phyloP scores from a whole-genome alignment of 2,797 vertebrate genomes.

The Pseudopleuronectes americanus region DNA sequence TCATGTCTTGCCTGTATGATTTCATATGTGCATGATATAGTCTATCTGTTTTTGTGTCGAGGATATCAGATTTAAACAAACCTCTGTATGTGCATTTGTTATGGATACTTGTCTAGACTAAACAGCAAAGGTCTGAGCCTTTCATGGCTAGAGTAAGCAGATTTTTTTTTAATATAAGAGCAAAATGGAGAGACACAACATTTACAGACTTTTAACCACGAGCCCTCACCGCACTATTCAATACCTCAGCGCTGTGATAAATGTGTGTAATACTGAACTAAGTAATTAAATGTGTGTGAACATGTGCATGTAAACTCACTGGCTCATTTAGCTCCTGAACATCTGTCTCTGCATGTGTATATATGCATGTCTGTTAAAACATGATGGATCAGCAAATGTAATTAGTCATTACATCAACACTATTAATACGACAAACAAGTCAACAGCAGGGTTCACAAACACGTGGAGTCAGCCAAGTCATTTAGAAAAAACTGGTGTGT shows the following conservation, averaged over 20 bases:
- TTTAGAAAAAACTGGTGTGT: conserved; percentile 35
- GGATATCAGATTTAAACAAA: conserved; percentile 33
- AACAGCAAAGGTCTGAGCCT: conserved; percentile 66
- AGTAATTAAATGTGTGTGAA: conserved; percentile 20
- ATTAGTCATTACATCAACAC: conserved; percentile 2
- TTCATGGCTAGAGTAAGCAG: conserved; percentile 66
- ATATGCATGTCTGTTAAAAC: background rate
- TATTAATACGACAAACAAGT: conserved; percentile 18
- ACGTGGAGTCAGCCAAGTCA: conserved; percentile 18
- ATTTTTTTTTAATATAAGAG: conserved; percentile 57
- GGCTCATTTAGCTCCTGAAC: conserved; percentile 2
- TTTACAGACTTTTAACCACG: conserved; percentile 60
- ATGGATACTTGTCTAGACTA: conserved; percentile 76
- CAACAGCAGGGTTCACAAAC: conserved; percentile 23
- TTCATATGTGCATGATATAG: conserved; percentile 10
- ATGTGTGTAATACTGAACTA: conserved; percentile 17
- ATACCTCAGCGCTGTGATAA: conserved; percentile 33
- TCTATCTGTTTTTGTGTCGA: conserved; percentile 14
- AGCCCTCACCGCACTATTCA: conserved; percentile 18
- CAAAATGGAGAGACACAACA: conserved; percentile 41
- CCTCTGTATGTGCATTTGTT: conserved; percentile 49
- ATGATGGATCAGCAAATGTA: background rate
- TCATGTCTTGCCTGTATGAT: conserved; percentile 4
- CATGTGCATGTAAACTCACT: conserved; percentile 3
- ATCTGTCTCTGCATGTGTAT: background rate